phyloP scores from a whole-genome alignment of 2,113 vertebrate genomes.

The Myotis lucifugus region DNA sequence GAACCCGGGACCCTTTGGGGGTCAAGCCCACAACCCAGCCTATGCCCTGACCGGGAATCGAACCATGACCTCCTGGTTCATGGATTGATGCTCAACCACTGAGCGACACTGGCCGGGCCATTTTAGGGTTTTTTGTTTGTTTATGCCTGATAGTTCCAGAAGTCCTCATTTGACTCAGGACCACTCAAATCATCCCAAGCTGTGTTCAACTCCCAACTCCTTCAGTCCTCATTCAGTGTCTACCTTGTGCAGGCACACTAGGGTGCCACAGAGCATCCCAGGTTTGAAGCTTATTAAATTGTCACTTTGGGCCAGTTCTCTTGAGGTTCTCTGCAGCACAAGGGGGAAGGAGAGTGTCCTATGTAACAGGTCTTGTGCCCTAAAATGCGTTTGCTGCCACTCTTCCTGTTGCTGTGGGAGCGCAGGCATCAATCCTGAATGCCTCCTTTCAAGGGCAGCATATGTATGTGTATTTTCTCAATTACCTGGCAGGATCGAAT shows the following conservation, averaged over 20 bases:
- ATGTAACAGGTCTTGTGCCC: neutral
- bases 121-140: neutral
- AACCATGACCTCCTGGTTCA: too few species aligned
- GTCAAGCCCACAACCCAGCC: too few species aligned
- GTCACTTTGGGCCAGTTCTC: neutral
- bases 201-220: neutral
- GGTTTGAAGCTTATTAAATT: neutral
- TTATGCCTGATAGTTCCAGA: neutral
- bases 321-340: neutral
- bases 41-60: too few species aligned
- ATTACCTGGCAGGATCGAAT: neutral
- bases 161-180: too few species aligned
- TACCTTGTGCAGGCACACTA: neutral
- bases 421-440: neutral
- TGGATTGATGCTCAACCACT: too few species aligned
- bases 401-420: neutral
- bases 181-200: neutral
- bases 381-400: neutral
- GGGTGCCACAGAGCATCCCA: neutral
- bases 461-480: neutral
- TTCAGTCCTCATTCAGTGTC: neutral
- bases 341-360: neutral
- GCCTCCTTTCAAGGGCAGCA: neutral
- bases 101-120: too few species aligned
- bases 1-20: too few species aligned